These are phyloP conservation scores for Hyperoodon ampullatus DNA, from an alignment of 2,113 vertebrate genomes.

Conservation along the genomic window DNA sequence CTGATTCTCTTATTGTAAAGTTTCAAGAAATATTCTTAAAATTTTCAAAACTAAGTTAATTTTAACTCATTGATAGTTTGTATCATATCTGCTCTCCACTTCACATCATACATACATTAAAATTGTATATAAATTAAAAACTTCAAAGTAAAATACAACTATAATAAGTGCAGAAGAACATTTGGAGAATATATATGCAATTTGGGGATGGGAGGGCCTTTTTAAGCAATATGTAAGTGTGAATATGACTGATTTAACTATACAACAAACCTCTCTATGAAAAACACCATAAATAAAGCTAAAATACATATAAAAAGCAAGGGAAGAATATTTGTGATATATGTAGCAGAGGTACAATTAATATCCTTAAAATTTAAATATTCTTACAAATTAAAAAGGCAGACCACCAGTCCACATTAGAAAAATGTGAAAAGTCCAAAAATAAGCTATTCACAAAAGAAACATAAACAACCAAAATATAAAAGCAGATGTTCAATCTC, in stretches of 20 bases:
- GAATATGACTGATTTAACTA: not conserved
- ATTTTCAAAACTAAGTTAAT: not conserved
- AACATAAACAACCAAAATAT: not conserved
- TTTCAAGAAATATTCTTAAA: slow-evolving; percentile 20
- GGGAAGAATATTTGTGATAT: not conserved
- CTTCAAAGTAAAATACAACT: not conserved
- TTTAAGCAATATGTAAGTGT: not conserved
- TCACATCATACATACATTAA: not conserved
- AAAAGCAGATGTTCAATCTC: not conserved
- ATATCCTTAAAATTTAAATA: slow-evolving; percentile 11
- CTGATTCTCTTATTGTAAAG: not conserved
- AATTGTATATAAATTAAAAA: not conserved
- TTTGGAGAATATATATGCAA: not conserved
- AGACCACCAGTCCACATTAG: not conserved
- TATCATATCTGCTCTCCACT: not conserved
- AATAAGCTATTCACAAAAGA: not conserved
- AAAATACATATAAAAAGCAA: not conserved
- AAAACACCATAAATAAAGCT: not conserved
- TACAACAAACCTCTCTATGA: not conserved
- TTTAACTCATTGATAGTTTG: not conserved
- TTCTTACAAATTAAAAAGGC: not conserved
- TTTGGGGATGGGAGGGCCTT: not conserved
- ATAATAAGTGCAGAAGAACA: not conserved
- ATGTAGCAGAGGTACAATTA: not conserved
- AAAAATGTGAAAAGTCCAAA: not conserved